phyloP scores from a whole-genome alignment of 2,113 vertebrate species.

The Colius striatus region DNA sequence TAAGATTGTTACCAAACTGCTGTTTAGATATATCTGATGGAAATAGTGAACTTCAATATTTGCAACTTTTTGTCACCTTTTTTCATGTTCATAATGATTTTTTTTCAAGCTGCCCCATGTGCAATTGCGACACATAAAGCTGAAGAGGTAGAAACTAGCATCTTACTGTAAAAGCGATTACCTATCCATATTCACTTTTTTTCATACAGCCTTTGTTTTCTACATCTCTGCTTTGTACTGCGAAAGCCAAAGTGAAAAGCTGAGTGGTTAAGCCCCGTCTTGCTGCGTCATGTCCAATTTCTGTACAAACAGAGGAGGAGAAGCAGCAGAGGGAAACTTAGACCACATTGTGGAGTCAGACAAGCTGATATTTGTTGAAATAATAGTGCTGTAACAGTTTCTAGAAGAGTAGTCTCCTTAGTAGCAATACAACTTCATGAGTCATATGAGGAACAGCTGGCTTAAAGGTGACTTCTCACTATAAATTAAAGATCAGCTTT shows the following conservation, averaged over 20 bases:
- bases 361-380: neutral
- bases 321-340: neutral
- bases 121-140: rapidly evolving
- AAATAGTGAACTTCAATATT: neutral
- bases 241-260: neutral
- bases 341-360: neutral
- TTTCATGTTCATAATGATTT: neutral
- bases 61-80: neutral
- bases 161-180: neutral
- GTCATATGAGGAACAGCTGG: neutral
- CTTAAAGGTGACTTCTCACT: neutral
- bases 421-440: neutral
- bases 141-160: neutral
- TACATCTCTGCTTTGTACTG: neutral
- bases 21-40: neutral
- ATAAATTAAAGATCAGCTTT: neutral
- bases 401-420: neutral
- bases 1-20: neutral
- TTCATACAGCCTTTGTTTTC: neutral
- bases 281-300: neutral
- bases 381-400: neutral
- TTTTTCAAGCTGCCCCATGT: neutral
- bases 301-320: neutral
- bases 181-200: neutral
- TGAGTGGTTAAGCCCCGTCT: neutral